These are phyloP conservation scores for Spondyliosoma cantharus DNA, from an alignment of 2,797 vertebrate genomes.

Conservation along the genomic window DNA sequence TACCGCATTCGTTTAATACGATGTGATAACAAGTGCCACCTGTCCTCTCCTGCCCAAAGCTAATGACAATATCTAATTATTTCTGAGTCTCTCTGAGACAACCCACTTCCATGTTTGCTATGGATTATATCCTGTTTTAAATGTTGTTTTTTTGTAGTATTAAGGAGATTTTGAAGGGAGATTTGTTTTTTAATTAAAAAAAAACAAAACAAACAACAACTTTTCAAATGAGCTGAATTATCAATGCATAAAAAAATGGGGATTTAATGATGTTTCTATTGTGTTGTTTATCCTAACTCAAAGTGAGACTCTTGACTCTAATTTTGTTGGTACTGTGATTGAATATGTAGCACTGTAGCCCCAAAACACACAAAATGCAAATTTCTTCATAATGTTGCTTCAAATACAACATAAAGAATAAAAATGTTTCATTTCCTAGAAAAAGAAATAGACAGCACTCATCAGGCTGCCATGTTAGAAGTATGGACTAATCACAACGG, in stretches of 20 bases:
- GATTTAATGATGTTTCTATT: neutral
- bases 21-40: neutral
- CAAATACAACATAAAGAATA: too few species aligned
- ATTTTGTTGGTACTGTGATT: too few species aligned
- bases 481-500: too few species aligned
- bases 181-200: neutral
- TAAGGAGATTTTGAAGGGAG: neutral
- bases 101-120: neutral
- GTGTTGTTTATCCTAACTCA: too few species aligned
- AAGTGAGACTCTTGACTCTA: neutral
- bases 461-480: too few species aligned
- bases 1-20: too few species aligned
- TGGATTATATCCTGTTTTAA: neutral
- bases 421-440: too few species aligned
- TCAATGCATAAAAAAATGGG: neutral
- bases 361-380: too few species aligned
- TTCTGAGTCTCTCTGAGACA: neutral
- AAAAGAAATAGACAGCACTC: too few species aligned
- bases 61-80: neutral
- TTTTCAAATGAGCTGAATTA: neutral
- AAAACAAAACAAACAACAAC: neutral
- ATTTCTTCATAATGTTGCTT: too few species aligned
- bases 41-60: neutral
- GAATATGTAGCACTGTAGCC: neutral
- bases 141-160: neutral